These are phyloP conservation scores for Parotia lawesii DNA, from an alignment of 2,113 vertebrate species.

Conservation along the genomic window DNA sequence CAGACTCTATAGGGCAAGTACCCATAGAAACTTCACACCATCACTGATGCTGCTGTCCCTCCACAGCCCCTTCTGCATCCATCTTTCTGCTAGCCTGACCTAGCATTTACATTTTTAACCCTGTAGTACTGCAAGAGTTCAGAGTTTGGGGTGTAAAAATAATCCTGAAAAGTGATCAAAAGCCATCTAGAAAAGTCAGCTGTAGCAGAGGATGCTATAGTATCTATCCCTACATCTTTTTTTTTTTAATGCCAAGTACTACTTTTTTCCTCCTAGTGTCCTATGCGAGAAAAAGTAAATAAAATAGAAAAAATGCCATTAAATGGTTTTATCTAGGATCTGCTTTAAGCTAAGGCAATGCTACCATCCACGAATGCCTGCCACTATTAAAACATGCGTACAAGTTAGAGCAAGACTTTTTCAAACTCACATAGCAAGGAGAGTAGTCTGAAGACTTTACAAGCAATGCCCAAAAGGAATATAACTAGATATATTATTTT, in stretches of 20 bases:
- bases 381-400: neutral
- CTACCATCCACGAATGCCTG: neutral
- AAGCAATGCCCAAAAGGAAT: neutral
- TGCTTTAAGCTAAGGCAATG: neutral
- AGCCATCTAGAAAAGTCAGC: neutral
- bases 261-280: neutral
- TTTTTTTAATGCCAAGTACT: neutral
- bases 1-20: neutral
- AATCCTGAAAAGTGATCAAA: neutral
- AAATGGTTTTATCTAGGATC: neutral
- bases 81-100: neutral
- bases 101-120: neutral
- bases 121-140: neutral
- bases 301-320: neutral
- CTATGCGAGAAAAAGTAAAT: neutral
- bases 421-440: neutral
- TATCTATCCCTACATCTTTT: neutral
- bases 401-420: neutral
- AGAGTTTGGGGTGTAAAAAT: neutral
- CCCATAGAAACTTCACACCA: neutral
- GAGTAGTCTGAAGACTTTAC: neutral
- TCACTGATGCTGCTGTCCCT: neutral
- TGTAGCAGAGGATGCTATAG: neutral
- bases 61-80: neutral
- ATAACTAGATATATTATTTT: neutral